phyloP scores from a whole-genome alignment of 2,113 vertebrate genomes.

The Sebastes fasciatus region DNA sequence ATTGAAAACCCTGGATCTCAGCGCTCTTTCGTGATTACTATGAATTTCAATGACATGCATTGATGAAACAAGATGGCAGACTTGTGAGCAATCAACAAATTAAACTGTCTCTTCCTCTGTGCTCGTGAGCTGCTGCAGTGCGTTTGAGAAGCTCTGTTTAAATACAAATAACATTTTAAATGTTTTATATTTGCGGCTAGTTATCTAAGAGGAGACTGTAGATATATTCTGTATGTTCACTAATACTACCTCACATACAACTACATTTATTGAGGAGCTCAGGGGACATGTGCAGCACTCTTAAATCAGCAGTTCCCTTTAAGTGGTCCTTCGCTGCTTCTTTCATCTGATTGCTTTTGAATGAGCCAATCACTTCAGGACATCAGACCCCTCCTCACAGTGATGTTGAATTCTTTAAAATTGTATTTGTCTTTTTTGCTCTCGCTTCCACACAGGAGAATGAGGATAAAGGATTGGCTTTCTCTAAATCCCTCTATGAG shows the following conservation, averaged over 20 bases:
- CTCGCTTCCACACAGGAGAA: conserved; percentile 38
- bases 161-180: conserved; percentile 37
- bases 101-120: conserved; percentile 31
- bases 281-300: conserved; percentile 61
- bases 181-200: conserved; percentile 27
- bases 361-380: conserved; percentile 84
- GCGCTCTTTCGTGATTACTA: conserved; percentile 51
- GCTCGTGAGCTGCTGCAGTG: conserved; percentile 5
- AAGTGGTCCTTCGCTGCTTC: conserved; percentile 73
- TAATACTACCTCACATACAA: conserved; percentile 32
- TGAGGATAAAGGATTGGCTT: conserved; percentile 1
- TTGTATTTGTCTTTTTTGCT: conserved; percentile 24
- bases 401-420: conserved; percentile 51
- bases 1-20: conserved; percentile 35
- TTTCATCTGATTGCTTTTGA: conserved; percentile 82
- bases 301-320: conserved; percentile 78
- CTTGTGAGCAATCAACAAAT: conserved; percentile 46
- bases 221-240: conserved; percentile 11
- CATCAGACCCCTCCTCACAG: conserved; percentile 66
- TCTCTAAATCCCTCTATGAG: neutral
- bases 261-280: conserved; percentile 31
- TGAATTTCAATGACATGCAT: conserved; percentile 67
- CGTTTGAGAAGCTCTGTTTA: conserved; percentile 21
- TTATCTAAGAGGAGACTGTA: conserved; percentile 7
- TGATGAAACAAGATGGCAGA: conserved; percentile 34